These are phyloP conservation scores for Gadopsis bispinosus DNA, from an alignment of 2,797 vertebrate species.

Conservation along the genomic window DNA sequence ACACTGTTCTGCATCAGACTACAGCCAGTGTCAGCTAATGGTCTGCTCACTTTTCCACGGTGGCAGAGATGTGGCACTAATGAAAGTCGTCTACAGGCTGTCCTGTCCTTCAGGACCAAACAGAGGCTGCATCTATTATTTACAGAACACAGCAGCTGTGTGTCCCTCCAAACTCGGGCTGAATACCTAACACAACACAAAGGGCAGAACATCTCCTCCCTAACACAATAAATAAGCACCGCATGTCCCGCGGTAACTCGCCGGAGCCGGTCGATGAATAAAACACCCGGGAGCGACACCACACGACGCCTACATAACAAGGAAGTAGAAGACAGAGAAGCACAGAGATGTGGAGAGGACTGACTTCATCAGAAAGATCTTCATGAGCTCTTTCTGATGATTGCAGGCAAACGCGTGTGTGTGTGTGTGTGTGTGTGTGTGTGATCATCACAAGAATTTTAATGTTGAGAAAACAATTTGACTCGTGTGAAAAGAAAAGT, in stretches of 20 bases:
- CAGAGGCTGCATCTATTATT: slow-evolving; percentile 35
- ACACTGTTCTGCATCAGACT: background rate
- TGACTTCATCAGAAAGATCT: background rate
- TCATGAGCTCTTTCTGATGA: background rate
- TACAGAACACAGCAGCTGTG: slow-evolving; percentile 6
- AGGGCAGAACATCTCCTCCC: background rate
- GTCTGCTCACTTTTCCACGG: background rate
- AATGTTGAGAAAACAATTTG: background rate
- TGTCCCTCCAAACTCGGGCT: slow-evolving; percentile 13
- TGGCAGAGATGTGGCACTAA: background rate
- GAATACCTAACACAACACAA: background rate
- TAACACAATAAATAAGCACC: background rate
- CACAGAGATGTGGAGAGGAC: background rate
- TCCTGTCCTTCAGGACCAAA: slow-evolving; percentile 5
- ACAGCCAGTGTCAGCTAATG: background rate
- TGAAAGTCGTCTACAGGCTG: slow-evolving; percentile 7
- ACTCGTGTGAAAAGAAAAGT: too few relatives aligned
- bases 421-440: too few relatives aligned
- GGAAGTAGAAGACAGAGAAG: background rate
- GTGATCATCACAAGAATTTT: background rate
- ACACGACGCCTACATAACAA: background rate
- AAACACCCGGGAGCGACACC: background rate
- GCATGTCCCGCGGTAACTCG: fast-evolving
- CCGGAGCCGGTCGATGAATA: background rate
- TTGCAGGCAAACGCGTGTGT: background rate